Base-by-base conservation (phyloP, 1,140 invertebrate genomes). In the Tetramorium alpestre region DNA sequence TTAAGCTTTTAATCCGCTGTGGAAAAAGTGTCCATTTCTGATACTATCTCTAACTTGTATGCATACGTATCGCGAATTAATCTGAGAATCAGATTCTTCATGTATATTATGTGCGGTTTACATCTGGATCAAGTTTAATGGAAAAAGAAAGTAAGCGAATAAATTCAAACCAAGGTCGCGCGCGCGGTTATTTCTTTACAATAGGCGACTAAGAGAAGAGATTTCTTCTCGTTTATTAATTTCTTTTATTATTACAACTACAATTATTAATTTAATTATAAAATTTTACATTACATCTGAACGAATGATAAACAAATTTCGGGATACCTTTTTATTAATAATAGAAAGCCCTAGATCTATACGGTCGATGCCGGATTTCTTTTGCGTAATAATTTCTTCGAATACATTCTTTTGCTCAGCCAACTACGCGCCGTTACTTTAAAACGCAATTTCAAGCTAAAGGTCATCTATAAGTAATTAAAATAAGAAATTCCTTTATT, bases 1-100 rank as follows among this genome's bases (percentile, higher is more conserved):
- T 89, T 85, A 87, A 89, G 80, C 84, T 87, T 81, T 72, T 80
- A 84, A 91, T 87, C 85, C 76, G 54, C 87, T 85, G 54, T 65
- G 82, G 67, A 85, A 87, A 81, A 76, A 88, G 60, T 33, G 33
- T 78, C 87, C 77, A 77, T 73, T 75, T 84, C 69, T 62, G 80
- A 84, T 84, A 60, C 51, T 73, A 84, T 84, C 80, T 38, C 69
- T 13, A 28, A 75, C 41, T 73, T 60, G 62, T 62, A 47, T 7
- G 60, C 69, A 75, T 75, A 60, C 54, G 41, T 73, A 84, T 84
- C 54, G n/a, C 54, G 41, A 62, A 60, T 84, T 69, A 70, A 81
- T 81, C 78, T 54, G 8, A 54, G 49, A 81, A 10, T 22, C 11
- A 7, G 67, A 70, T 25, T 22, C 38, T 82, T 47, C 60, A 49